Conservation (phyloP, 2,797 vertebrate species). For the Takifugu ocellatus region DNA sequence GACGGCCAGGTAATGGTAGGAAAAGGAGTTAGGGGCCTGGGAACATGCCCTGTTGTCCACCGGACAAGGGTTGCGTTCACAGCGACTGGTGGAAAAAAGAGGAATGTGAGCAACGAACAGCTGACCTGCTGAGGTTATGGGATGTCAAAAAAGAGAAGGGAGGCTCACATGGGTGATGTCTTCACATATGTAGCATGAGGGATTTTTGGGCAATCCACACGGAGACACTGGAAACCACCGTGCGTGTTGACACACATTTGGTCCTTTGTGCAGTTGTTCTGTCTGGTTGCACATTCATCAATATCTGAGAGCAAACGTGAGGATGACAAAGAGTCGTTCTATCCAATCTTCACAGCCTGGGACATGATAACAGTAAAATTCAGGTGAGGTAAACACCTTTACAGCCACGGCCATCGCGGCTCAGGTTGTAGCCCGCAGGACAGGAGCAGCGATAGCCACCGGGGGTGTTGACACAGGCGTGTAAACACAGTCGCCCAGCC, state of each 20-base stretch:
- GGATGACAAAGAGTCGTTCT: background rate
- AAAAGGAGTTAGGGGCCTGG: conserved; percentile 81
- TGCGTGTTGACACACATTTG: conserved; percentile 85
- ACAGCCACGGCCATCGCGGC: conserved; percentile 75
- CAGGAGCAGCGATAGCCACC: conserved; percentile 86
- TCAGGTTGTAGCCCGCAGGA: conserved; percentile 79
- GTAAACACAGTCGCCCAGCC: conserved; percentile 79
- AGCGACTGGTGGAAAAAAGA: conserved; percentile 73
- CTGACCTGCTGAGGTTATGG: background rate
- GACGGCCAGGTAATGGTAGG: conserved; percentile 85
- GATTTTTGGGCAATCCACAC: conserved; percentile 78
- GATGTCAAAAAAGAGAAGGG: conserved; percentile 1
- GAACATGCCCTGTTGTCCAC: conserved; percentile 80
- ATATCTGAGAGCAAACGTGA: conserved; percentile 68
- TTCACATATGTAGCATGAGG: conserved; percentile 82
- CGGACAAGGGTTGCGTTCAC: conserved; percentile 85
- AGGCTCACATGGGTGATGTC: conserved; percentile 82
- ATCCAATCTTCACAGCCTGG: no score
- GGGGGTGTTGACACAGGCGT: conserved; percentile 83
- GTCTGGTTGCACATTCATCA: conserved; percentile 80
- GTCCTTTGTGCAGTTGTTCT: conserved; percentile 81
- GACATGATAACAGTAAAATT: background rate
- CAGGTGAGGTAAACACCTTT: conserved; percentile 69
- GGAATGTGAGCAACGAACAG: background rate
- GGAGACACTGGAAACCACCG: conserved; percentile 81